Conservation (phyloP, 2,113 vertebrate species). For the Phoenicopterus ruber region DNA sequence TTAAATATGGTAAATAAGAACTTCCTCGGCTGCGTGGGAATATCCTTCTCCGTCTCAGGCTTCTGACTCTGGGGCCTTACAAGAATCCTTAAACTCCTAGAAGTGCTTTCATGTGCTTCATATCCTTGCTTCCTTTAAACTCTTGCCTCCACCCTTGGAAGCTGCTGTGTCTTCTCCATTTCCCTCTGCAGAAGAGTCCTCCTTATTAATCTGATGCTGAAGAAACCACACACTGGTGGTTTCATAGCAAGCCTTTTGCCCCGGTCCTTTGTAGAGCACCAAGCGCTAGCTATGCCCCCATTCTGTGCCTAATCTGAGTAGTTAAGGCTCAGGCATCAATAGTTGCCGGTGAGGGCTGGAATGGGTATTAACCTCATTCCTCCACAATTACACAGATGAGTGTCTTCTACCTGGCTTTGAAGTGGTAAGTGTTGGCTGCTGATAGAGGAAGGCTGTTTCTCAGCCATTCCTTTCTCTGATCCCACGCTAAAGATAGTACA, state of each 20-base stretch:
- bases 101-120: background rate
- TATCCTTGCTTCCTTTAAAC: background rate
- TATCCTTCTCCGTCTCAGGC: background rate
- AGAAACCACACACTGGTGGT: background rate
- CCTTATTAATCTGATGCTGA: background rate
- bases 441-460: constrained; percentile 5
- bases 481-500: background rate
- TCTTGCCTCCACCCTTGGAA: background rate
- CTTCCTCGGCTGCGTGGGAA: background rate
- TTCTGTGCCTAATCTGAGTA: background rate
- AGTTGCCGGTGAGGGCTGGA: background rate
- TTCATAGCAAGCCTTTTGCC: background rate
- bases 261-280: background rate
- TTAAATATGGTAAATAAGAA: background rate
- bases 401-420: constrained; percentile 34
- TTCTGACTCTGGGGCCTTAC: background rate
- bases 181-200: background rate
- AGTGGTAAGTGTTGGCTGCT: background rate
- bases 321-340: background rate
- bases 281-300: background rate
- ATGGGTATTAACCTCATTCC: constrained; percentile 36
- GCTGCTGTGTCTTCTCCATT: background rate
- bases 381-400: background rate
- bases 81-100: background rate
- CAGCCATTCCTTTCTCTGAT: background rate